Percentiles rank a stretch among this genome's conserved stretches.
Conservation (phyloP, 2,113 vertebrate genomes). For the Thymallus thymallus region DNA sequence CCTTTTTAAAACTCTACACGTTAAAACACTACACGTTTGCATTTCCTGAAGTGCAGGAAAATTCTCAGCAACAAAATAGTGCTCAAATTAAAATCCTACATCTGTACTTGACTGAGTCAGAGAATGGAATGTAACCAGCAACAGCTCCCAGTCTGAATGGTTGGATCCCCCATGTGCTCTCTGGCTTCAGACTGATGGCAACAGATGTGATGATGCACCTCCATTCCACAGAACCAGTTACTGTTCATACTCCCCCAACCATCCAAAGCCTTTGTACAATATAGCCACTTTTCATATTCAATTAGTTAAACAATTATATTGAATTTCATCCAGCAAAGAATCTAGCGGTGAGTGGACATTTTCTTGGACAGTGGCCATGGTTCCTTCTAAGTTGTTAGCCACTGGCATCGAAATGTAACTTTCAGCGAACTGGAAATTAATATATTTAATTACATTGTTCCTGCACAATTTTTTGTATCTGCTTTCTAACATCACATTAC, state of each 20-base stretch:
- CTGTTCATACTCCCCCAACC: constrained; percentile 8
- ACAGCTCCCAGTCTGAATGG: background rate
- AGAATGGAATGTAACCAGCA: constrained; percentile 11
- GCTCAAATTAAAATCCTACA: too few species aligned
- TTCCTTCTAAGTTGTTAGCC: constrained; percentile 20
- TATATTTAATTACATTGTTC: constrained; percentile 38
- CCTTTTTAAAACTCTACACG: too few species aligned
- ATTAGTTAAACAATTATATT: constrained; percentile 2
- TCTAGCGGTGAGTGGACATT: constrained; percentile 23
- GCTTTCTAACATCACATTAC: constrained; percentile 42
- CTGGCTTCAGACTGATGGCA: constrained; percentile 22
- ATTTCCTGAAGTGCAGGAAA: too few species aligned
- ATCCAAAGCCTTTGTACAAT: constrained; percentile 23
- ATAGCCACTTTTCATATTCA: too few species aligned
- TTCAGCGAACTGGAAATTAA: constrained; percentile 48
- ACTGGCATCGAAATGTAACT: constrained; percentile 47
- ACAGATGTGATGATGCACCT: constrained; percentile 20
- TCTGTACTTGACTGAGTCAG: background rate
- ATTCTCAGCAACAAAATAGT: too few species aligned
- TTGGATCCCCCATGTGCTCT: constrained; percentile 21
- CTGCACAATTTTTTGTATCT: constrained; percentile 13
- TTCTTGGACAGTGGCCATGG: constrained; percentile 2
- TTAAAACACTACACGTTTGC: too few species aligned
- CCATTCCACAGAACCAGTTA: constrained; percentile 11
- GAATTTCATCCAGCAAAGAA: constrained; percentile 3